phyloP scores from a whole-genome alignment of 2,888 invertebrate species.

The Imbricaverruca yamaguchii region DNA sequence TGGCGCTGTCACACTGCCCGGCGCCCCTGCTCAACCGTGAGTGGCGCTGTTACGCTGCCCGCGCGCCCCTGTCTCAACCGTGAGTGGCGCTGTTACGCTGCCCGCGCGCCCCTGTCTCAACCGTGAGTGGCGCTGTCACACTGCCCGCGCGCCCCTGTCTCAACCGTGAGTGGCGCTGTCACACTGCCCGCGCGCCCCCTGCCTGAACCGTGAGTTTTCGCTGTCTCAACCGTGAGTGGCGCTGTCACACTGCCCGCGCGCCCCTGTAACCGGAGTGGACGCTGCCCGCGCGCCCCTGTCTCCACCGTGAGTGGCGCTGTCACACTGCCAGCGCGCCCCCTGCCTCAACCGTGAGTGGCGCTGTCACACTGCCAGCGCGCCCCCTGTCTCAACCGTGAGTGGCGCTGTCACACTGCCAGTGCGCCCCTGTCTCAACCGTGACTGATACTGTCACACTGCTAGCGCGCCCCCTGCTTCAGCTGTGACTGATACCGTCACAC shows the following conservation, averaged over 20 bases:
- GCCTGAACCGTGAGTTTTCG: too few species aligned
- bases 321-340: slow-evolving; percentile 33
- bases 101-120: too few species aligned
- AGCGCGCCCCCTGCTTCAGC: too few species aligned
- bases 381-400: too few species aligned
- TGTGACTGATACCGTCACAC: too few species aligned
- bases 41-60: slow-evolving; percentile 29
- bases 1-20: too few species aligned
- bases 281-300: slow-evolving; percentile 31
- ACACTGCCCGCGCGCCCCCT: not conserved
- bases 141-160: slow-evolving; percentile 36
- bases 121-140: slow-evolving; percentile 19
- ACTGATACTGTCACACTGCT: too few species aligned
- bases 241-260: slow-evolving; percentile 17
- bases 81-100: slow-evolving; percentile 33
- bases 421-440: too few species aligned
- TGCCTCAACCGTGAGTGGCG: slow-evolving; percentile 37
- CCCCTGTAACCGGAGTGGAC: too few species aligned
- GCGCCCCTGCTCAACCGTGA: slow-evolving; percentile 37
- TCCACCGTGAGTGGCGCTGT: slow-evolving; percentile 36
- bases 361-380: slow-evolving; percentile 19
- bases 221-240: slow-evolving; percentile 37
- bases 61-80: slow-evolving; percentile 33
- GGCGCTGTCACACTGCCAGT: too few species aligned
- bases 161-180: slow-evolving; percentile 36